phyloP scores from a whole-genome alignment of 2,113 vertebrate species.

The Dolichallabes microphthalmus region DNA sequence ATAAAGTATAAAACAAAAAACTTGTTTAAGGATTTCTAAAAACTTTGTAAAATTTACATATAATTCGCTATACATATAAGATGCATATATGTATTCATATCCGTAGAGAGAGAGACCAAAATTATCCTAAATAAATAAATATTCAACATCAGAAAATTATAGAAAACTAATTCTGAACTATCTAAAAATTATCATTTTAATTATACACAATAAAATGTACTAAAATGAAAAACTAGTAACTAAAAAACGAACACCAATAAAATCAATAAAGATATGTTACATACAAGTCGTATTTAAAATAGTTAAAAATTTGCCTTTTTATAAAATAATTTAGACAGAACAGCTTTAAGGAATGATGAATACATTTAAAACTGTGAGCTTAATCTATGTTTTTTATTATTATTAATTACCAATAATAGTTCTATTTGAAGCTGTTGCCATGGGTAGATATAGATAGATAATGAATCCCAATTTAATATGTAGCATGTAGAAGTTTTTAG shows the following conservation, averaged over 20 bases:
- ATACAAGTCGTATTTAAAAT: background rate
- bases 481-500: conserved; percentile 6
- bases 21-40: too few relatives aligned
- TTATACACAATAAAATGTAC: background rate
- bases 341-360: background rate
- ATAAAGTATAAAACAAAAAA: too few relatives aligned
- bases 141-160: background rate
- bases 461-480: background rate
- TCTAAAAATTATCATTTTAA: background rate
- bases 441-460: background rate
- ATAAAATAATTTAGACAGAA: background rate
- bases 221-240: background rate
- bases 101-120: background rate
- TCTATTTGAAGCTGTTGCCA: background rate
- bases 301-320: background rate
- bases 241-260: too few relatives aligned
- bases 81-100: background rate
- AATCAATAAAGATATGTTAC: background rate
- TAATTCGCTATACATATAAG: background rate
- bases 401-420: background rate
- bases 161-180: background rate
- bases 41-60: too few relatives aligned
- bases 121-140: background rate
- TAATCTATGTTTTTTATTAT: background rate
- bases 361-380: background rate